phyloP scores from a whole-genome alignment of 2,113 vertebrate species.

The Alces alces region DNA sequence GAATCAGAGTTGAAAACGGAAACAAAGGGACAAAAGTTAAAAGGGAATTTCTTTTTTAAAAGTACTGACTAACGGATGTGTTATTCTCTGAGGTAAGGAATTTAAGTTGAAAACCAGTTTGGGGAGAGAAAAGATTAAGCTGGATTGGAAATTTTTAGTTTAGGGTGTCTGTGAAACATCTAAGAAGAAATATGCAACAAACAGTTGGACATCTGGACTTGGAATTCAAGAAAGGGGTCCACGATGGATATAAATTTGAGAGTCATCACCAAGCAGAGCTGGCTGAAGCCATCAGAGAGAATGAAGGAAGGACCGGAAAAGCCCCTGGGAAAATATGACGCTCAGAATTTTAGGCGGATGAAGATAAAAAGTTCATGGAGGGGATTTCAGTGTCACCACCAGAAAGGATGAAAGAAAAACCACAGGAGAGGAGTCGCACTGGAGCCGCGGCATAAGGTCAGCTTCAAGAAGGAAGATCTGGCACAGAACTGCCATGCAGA shows the following conservation, averaged over 20 bases:
- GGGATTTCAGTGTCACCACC: not conserved
- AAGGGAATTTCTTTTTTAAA: not conserved
- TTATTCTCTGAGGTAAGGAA: not conserved
- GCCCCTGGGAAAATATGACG: not conserved
- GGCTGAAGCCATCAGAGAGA: not conserved
- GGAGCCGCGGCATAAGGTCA: not conserved
- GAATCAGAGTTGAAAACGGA: not conserved
- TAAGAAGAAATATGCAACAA: not conserved
- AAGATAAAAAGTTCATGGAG: not conserved
- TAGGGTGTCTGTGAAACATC: not conserved
- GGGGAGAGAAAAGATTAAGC: not conserved
- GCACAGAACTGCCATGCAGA: rapidly evolving
- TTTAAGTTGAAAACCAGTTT: not conserved
- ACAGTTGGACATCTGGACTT: not conserved
- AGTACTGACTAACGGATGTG: not conserved
- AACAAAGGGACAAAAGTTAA: not conserved
- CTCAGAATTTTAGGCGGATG: not conserved
- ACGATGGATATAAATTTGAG: not conserved
- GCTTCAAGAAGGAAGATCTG: not conserved
- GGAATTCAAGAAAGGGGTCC: not conserved
- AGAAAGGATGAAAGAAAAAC: not conserved
- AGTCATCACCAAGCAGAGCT: not conserved
- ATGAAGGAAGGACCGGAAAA: not conserved
- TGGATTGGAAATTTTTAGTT: not conserved
- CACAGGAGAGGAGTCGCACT: not conserved